phyloP scores from a whole-genome alignment of 2,888 invertebrate species.

The Girardia tigrina region DNA sequence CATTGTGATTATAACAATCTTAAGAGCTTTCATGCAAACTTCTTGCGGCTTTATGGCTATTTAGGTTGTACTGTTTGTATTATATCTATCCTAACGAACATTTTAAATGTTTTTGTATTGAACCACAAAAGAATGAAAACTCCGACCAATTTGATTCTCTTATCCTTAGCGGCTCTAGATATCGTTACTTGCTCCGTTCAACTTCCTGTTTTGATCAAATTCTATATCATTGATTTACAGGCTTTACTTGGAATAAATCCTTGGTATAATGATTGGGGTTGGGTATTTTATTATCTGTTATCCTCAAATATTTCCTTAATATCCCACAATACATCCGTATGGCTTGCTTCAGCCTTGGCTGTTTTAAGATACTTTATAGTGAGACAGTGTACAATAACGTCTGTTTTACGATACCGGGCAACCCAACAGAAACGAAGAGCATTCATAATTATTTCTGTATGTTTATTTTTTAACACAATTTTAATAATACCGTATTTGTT shows the following conservation, averaged over 20 bases:
- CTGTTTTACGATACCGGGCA: neutral
- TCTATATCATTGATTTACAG: neutral
- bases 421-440: conserved; percentile 8
- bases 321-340: neutral
- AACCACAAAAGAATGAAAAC: conserved; percentile 7
- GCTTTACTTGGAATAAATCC: neutral
- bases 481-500: neutral
- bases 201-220: neutral
- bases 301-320: neutral
- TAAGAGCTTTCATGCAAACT: neutral
- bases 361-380: neutral
- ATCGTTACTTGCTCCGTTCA: neutral
- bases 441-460: neutral
- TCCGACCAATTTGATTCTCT: neutral
- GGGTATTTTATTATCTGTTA: neutral
- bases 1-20: neutral
- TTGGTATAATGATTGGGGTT: conserved; percentile 1
- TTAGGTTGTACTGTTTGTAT: neutral
- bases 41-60: neutral
- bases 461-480: neutral
- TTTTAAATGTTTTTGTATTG: conserved; percentile 4
- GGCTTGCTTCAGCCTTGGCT: conserved; percentile 10
- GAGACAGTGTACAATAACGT: neutral
- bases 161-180: neutral
- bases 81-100: neutral